phyloP scores from a whole-genome alignment of 2,888 invertebrate species.

The Hyposoter didymator region DNA sequence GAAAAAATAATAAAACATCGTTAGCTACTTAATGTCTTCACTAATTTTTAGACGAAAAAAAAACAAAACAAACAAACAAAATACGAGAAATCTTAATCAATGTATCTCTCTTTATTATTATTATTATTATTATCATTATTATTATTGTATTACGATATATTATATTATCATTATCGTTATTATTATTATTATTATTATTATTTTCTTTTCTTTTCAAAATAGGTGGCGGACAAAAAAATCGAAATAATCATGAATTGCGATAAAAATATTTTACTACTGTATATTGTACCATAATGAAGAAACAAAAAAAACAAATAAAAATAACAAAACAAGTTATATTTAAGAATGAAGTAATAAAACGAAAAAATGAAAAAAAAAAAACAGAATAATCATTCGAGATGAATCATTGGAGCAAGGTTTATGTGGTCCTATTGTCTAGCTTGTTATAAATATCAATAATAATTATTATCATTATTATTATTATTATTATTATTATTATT shows the following conservation, averaged over 20 bases:
- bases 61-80: conserved; percentile 62
- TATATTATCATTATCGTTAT: conserved; percentile 49
- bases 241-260: conserved; percentile 79
- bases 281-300: conserved; percentile 79
- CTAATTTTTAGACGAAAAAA: conserved; percentile 77
- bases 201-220: conserved; percentile 73
- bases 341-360: conserved; percentile 75
- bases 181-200: conserved; percentile 48
- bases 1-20: conserved; percentile 76
- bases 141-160: conserved; percentile 20
- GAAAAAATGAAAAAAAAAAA: conserved; percentile 75
- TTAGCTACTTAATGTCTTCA: conserved; percentile 83
- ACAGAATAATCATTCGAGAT: conserved; percentile 51
- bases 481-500: conserved; percentile 39
- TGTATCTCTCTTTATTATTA: conserved; percentile 63
- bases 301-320: conserved; percentile 69
- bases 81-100: conserved; percentile 65
- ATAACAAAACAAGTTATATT: conserved; percentile 79
- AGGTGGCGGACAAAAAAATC: conserved; percentile 80
- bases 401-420: conserved; percentile 84
- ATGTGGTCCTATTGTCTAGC: conserved; percentile 83
- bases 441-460: conserved; percentile 57
- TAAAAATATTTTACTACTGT: conserved; percentile 81
- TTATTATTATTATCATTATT: conserved; percentile 52
- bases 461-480: conserved; percentile 49